Base-by-base conservation (phyloP, 2,797 vertebrate species). In the Linurgus olivaceus region DNA sequence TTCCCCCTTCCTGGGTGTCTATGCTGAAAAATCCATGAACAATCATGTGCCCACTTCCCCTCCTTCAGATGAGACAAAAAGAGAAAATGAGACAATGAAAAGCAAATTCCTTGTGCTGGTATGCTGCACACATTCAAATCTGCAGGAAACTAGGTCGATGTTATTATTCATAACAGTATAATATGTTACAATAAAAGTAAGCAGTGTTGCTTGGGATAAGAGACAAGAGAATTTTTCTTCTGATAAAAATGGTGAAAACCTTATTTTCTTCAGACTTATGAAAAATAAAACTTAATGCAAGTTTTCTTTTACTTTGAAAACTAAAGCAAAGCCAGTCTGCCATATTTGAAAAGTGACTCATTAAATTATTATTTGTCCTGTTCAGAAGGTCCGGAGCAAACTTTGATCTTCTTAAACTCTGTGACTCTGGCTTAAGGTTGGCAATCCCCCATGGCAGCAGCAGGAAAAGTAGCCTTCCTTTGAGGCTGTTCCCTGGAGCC, bases 91-190 rank as follows among this genome's bases (percentile, higher is more conserved):
- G 78, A 72, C 25, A 77, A 68, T 58, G 57, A 87, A 78, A 88
- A 78, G 63, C 15, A 55, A 90, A 61, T 84, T 79, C 79, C 31
- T 85, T 57, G 29, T 1, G 1, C 61, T 94, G 72, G 54, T 70
- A 51, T 0, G 0, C 17, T 50, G 23, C 17, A 12, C 31, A 29
- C 13, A 17, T 86, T 91, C 72, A 66, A 31, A 2, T 3, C 37
- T 57, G 52, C 68, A 82, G 84, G 72, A 86, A 95, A 70, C 78
- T 52, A 35, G 47, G 65, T 86, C 2, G 5, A 62, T 18, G 11
- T 88, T 93, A 83, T 95, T 92, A 86, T 61, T 92, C 73, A 66
- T 90, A 85, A 93, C 86, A 88, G 62, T 79, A 26, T 57, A 84
- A 91, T 93, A 81, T 68, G 42, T 94, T 95, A 80, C 74, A 79